Conservation (phyloP, 2,888 invertebrate genomes). For the Eledone cirrhosa region DNA sequence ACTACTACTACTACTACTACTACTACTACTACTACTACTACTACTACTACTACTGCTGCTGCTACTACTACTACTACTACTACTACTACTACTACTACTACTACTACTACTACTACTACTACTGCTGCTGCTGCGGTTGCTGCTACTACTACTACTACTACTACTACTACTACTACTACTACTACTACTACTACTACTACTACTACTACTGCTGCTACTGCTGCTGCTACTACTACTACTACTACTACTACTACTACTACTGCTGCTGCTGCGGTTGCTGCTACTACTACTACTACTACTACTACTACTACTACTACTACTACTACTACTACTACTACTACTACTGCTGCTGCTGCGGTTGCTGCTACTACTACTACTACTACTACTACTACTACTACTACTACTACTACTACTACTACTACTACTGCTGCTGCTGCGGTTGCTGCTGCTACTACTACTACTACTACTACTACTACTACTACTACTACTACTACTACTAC, state of each 20-base stretch:
- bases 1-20: neutral
- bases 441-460: no score
- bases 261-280: no score
- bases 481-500: conserved; percentile 13
- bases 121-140: no score
- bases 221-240: neutral
- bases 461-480: conserved; percentile 13
- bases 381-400: neutral
- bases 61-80: conserved; percentile 13
- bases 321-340: no score
- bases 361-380: neutral
- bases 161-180: conserved; percentile 13
- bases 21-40: neutral
- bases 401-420: neutral
- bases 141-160: conserved; percentile 13
- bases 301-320: no score
- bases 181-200: neutral
- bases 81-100: conserved; percentile 13
- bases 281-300: no score
- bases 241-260: conserved; percentile 5
- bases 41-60: conserved; percentile 13
- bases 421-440: no score
- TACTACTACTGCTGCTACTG: neutral
- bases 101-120: conserved; percentile 13
- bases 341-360: no score